Conservation (phyloP, 2,888 invertebrate genomes). For the Trichogramma evanescens region DNA sequence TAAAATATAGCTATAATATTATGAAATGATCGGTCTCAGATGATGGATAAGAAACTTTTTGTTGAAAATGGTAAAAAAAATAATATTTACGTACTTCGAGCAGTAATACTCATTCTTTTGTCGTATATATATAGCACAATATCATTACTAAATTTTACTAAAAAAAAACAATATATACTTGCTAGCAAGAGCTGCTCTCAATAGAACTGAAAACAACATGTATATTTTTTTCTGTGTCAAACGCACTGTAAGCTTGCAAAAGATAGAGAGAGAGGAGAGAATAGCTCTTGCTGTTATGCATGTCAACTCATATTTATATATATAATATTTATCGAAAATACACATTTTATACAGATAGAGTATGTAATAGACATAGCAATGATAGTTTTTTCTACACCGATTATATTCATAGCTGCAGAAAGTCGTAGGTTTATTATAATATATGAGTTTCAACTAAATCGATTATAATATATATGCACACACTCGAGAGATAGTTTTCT, state of each 20-base stretch:
- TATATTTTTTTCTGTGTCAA: neutral
- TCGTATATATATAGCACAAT: no score
- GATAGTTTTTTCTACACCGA: constrained; percentile 17
- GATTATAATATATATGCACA: no score
- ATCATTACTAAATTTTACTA: neutral
- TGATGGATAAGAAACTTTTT: constrained; percentile 4
- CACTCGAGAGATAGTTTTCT: no score
- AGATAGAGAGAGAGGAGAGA: neutral
- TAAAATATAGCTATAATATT: constrained; percentile 21
- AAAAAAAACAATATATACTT: neutral
- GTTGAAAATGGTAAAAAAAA: neutral
- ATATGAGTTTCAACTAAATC: constrained; percentile 10
- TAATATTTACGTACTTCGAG: neutral
- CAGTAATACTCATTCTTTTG: no score
- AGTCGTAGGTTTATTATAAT: constrained; percentile 5
- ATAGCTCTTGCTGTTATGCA: constrained; percentile 3
- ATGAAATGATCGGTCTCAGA: constrained; percentile 11
- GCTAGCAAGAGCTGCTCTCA: neutral
- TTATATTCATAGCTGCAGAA: constrained; percentile 11
- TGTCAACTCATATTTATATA: constrained; percentile 1
- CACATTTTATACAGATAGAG: constrained; percentile 11
- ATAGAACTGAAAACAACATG: neutral
- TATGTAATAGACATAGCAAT: constrained; percentile 16
- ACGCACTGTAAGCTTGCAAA: neutral
- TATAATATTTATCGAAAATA: constrained; percentile 2